These are phyloP conservation scores for Halcyon malimbica DNA, from an alignment of 2,113 vertebrate species.

Conservation along the genomic window DNA sequence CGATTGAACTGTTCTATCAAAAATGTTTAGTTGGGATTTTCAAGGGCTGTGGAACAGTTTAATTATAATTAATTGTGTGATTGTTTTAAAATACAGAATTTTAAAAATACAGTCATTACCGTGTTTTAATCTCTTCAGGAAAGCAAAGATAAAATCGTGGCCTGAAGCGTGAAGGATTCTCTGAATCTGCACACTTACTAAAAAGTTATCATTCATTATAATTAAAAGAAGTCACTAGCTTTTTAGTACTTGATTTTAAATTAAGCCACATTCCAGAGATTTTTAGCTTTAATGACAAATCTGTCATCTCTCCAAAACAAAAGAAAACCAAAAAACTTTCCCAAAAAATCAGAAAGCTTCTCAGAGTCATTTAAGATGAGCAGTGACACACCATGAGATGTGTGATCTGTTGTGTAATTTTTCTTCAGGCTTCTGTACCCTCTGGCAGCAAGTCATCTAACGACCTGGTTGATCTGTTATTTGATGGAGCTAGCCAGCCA, in stretches of 20 bases:
- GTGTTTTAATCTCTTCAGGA: not conserved
- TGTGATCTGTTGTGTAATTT: not conserved
- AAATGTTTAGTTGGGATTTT: not conserved
- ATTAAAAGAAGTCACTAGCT: not conserved
- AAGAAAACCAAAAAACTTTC: not conserved
- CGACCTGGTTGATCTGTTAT: slow-evolving; percentile 87
- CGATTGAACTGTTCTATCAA: not conserved
- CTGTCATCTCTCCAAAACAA: not conserved
- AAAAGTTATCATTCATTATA: not conserved
- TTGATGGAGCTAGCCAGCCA: slow-evolving; percentile 82
- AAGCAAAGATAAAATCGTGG: not conserved
- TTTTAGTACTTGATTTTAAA: not conserved
- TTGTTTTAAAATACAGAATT: not conserved
- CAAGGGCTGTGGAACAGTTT: not conserved
- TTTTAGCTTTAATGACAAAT: not conserved
- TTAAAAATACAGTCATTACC: not conserved
- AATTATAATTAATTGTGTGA: not conserved
- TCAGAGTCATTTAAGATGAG: not conserved
- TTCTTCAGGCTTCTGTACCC: slow-evolving; percentile 73
- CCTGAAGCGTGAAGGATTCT: not conserved
- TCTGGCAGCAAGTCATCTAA: slow-evolving; percentile 79
- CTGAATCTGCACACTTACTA: not conserved
- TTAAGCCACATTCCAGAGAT: not conserved
- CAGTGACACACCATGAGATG: not conserved
- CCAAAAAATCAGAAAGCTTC: not conserved